Base-by-base conservation (phyloP, 2,888 invertebrate genomes). In the Cheilosia vernalis region DNA sequence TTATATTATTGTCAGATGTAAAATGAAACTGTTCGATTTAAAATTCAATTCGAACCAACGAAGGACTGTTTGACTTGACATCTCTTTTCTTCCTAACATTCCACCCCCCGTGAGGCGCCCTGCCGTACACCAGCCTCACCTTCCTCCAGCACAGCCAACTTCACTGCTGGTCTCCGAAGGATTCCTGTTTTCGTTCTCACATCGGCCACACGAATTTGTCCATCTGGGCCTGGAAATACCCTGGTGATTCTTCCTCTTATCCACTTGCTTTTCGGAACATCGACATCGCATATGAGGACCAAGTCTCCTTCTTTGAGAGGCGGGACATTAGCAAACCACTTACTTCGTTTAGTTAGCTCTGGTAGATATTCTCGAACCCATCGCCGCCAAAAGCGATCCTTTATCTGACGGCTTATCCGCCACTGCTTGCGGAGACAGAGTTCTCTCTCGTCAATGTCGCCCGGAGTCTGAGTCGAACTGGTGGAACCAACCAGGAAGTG, bases 231-330 rank as follows among this genome's bases (percentile, higher is more conserved):
- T 5, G 77, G 70, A 30, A 83, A 83, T 1, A 77, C 81, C 53
- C 77, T 66, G 15, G 42, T 0, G 17, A 77, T 60, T 2, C 0
- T 42, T 5, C 42, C 42, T 4, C 42, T 15, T 3, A 42, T 42
- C 42, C n/a, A 42, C n/a, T 42, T 42, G 10, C 4, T 42, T n/a
- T n/a, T 66, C 30, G 42, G 80, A 63, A 21, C 66, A 56, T 44
- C 77, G 78, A 87, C 88, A 88, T 13, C 88, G n/a, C 87, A 83
- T 3, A 88, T 60, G 4, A 88, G 37, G 0, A 85, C 87, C 15
- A 83, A 42, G 49, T 87, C 79, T 4, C 74, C 56, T 27, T 67
- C 61, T 24, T 74, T 40, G 10, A 79, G 6, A 15, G 76, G 80
- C 2, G 33, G 13, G 3, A 47, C 58, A 10, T n/a, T 2, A 10